phyloP scores from a whole-genome alignment of 1,140 invertebrate genomes.

The Dufourea novaeangliae region DNA sequence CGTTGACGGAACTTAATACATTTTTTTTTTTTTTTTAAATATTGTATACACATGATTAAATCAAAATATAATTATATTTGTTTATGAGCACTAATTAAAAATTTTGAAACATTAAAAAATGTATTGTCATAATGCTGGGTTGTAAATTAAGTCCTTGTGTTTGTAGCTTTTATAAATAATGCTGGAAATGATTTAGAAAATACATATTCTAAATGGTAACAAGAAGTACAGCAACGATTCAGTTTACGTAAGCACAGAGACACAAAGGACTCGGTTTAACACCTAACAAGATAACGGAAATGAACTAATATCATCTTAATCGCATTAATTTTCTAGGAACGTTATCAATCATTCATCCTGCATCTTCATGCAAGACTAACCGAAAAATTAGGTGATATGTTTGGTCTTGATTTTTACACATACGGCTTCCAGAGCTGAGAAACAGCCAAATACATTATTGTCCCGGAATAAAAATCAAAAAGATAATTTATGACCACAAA shows the following conservation, averaged over 20 bases:
- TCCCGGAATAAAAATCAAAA: background rate
- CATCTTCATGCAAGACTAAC: conserved; percentile 35
- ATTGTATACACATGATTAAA: background rate
- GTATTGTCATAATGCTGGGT: background rate
- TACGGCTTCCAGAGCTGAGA: background rate
- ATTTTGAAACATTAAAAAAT: background rate
- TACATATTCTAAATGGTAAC: background rate
- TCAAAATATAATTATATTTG: background rate
- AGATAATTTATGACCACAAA: background rate
- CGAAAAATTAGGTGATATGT: conserved; percentile 21
- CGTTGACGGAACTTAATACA: background rate
- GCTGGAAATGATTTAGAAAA: no score
- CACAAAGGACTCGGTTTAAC: background rate
- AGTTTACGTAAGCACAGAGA: no score
- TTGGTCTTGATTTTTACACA: background rate
- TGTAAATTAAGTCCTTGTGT: background rate
- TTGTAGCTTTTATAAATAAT: background rate
- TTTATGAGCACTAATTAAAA: background rate
- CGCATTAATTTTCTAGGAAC: conserved; percentile 11
- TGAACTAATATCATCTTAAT: background rate
- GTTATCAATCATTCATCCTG: conserved; percentile 8
- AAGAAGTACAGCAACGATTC: background rate
- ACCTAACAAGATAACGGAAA: conserved; percentile 2
- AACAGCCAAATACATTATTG: background rate
- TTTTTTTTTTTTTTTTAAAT: background rate